Conservation (phyloP, 1,140 invertebrate species). For the Zaprionus africanus region DNA sequence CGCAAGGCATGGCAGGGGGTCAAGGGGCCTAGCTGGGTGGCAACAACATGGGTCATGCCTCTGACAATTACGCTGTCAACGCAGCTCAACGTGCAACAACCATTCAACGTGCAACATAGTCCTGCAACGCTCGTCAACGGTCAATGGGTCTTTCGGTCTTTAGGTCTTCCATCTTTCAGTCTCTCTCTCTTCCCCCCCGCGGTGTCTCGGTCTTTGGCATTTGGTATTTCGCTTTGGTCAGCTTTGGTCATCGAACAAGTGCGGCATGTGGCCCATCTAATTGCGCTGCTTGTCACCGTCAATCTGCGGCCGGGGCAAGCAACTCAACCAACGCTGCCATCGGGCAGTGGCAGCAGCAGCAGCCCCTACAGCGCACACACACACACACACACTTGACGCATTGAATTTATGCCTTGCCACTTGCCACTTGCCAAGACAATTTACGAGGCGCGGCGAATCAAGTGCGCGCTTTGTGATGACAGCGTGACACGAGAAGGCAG, state of each 20-base stretch:
- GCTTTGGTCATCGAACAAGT: conserved; percentile 22
- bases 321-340: conserved; percentile 19
- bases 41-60: conserved; percentile 7
- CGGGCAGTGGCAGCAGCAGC: conserved; percentile 3
- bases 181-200: background rate
- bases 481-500: background rate
- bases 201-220: background rate
- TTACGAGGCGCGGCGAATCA: conserved; percentile 27
- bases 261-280: conserved; percentile 34
- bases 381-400: conserved; percentile 36
- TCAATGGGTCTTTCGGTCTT: conserved; percentile 10
- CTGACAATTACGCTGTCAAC: conserved; percentile 46
- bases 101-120: background rate
- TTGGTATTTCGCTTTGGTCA: conserved; percentile 5
- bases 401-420: conserved; percentile 55
- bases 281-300: conserved; percentile 45
- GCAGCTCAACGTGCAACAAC: conserved; percentile 18
- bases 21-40: too few species aligned
- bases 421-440: conserved; percentile 39
- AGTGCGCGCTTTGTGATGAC: conserved; percentile 12
- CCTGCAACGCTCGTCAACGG: conserved; percentile 6
- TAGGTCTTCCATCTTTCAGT: background rate
- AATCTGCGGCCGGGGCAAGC: conserved; percentile 30
- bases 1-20: background rate
- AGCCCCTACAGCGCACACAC: background rate